phyloP scores from a whole-genome alignment of 2,797 vertebrate genomes.

The Nannoperca australis region DNA sequence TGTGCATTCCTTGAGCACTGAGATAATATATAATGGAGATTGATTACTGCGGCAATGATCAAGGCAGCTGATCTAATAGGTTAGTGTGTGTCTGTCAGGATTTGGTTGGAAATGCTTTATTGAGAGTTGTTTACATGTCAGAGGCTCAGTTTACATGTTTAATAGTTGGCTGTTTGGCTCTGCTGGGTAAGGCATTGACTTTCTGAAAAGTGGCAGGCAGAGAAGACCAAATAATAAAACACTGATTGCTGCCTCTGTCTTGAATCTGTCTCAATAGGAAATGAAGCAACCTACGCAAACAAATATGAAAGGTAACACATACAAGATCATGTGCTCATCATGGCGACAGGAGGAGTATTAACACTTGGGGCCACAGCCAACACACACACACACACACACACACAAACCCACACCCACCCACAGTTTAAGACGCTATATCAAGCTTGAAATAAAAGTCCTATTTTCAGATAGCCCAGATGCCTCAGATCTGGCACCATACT shows the following conservation, averaged over 20 bases:
- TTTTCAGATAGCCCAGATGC: conserved; percentile 64
- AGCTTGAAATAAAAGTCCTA: conserved; percentile 51
- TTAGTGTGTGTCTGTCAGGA: conserved; percentile 38
- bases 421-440: conserved; percentile 45
- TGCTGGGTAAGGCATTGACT: conserved; percentile 26
- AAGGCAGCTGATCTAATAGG: conserved; percentile 47
- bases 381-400: background rate
- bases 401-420: background rate
- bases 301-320: conserved; percentile 1
- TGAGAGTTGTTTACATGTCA: conserved; percentile 56
- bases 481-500: conserved; percentile 49
- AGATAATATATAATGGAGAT: conserved; percentile 61
- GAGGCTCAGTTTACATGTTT: conserved; percentile 32
- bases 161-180: conserved; percentile 29
- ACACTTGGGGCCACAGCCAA: background rate
- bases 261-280: conserved; percentile 23
- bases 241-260: conserved; percentile 16
- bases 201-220: conserved; percentile 13
- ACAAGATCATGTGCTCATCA: conserved; percentile 16
- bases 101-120: conserved; percentile 28
- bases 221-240: background rate
- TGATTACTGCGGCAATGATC: conserved; percentile 59
- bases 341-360: background rate
- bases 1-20: conserved; percentile 28
- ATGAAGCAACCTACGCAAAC: background rate